Percentiles rank a stretch among this genome's conserved stretches.
These are phyloP conservation scores for Gortyna flavago DNA, from an alignment of 2,888 invertebrate species.

Conservation along the genomic window DNA sequence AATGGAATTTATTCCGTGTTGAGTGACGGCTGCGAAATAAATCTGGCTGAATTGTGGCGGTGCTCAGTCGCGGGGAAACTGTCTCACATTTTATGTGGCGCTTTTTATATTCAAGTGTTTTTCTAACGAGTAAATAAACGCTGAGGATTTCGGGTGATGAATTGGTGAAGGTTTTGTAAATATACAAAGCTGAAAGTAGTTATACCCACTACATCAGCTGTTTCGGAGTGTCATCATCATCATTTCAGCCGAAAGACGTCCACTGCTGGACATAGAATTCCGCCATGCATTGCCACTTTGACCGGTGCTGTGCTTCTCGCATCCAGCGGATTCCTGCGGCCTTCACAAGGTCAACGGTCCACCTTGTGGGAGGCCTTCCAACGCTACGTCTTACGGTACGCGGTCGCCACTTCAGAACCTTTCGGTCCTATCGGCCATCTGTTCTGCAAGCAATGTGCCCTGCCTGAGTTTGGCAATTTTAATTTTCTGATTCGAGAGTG, in stretches of 20 bases:
- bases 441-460: background rate
- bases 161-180: conserved; percentile 22
- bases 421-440: background rate
- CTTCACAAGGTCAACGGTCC: background rate
- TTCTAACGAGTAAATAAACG: conserved; percentile 38
- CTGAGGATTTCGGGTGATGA: conserved; percentile 22
- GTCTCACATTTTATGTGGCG: conserved; percentile 48
- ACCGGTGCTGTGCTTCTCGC: background rate
- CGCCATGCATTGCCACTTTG: background rate
- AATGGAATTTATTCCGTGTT: conserved; percentile 53
- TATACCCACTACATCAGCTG: background rate
- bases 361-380: background rate
- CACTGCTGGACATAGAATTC: background rate
- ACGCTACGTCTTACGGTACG: background rate
- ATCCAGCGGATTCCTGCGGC: background rate
- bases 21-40: conserved; percentile 65
- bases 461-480: background rate
- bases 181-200: background rate
- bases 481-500: background rate
- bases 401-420: background rate
- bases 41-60: conserved; percentile 47
- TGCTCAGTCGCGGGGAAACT: conserved; percentile 14
- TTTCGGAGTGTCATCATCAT: background rate
- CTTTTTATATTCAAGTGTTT: conserved; percentile 53
- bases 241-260: background rate